Conservation (phyloP, 2,113 vertebrate species). For the Aptenodytes forsteri region DNA sequence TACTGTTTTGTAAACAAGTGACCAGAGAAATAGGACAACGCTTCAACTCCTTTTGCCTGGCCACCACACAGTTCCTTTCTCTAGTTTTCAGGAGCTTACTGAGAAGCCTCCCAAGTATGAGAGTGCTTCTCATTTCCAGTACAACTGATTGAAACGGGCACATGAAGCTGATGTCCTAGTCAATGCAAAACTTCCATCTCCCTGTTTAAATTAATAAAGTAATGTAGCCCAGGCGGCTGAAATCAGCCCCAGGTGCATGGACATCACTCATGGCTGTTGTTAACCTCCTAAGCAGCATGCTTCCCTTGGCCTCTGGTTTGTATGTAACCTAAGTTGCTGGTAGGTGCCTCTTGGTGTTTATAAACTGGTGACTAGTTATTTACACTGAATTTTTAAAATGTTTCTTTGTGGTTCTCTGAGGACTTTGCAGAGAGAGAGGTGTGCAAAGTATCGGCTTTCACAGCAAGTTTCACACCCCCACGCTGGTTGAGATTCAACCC, state of each 20-base stretch:
- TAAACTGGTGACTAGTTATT: background rate
- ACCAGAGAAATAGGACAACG: accelerated
- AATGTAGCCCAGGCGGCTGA: background rate
- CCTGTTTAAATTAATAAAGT: background rate
- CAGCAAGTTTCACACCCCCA: background rate
- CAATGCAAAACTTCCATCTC: background rate
- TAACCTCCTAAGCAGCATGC: accelerated
- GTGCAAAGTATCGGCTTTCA: background rate
- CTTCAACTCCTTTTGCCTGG: no score
- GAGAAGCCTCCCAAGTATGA: background rate
- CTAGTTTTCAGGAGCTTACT: background rate
- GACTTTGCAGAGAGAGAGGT: background rate
- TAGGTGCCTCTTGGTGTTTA: background rate
- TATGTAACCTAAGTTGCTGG: background rate
- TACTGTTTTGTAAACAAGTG: background rate
- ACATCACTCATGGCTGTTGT: background rate
- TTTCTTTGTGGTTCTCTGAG: background rate
- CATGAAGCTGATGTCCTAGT: background rate
- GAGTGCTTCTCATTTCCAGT: background rate
- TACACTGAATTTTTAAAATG: background rate
- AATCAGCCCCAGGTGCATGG: background rate
- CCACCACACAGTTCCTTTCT: background rate
- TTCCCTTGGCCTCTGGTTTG: background rate
- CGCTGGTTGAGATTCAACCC: background rate
- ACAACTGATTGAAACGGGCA: background rate